These are phyloP conservation scores for Sipha maydis DNA, from an alignment of 2,888 invertebrate species.

Conservation along the genomic window DNA sequence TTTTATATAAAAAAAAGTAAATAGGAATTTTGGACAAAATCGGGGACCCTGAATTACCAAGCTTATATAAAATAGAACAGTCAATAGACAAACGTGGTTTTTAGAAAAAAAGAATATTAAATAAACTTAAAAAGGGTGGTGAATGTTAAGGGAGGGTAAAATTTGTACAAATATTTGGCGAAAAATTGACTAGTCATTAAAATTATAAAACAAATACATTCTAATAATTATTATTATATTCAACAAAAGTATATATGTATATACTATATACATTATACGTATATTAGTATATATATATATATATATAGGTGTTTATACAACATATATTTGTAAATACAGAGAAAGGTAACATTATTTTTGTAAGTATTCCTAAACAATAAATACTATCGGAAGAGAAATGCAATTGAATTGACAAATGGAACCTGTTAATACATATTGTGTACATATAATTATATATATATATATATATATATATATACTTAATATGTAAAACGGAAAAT, in stretches of 20 bases:
- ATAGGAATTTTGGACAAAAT: slow-evolving; percentile 60
- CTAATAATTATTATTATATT: neutral
- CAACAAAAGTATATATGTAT: neutral
- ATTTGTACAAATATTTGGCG: slow-evolving; percentile 60
- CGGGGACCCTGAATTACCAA: slow-evolving; percentile 62
- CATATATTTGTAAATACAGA: slow-evolving; percentile 11
- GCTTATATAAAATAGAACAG: slow-evolving; percentile 61
- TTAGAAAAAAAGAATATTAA: slow-evolving; percentile 39
- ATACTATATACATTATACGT: neutral
- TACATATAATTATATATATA: neutral
- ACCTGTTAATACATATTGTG: neutral
- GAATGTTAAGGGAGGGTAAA: neutral
- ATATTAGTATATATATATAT: neutral
- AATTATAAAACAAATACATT: slow-evolving; percentile 47
- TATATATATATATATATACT: neutral
- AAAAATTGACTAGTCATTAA: slow-evolving; percentile 59
- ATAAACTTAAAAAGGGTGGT: slow-evolving; percentile 7
- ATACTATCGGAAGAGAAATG: slow-evolving; percentile 46
- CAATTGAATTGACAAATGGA: slow-evolving; percentile 54
- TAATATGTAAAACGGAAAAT: neutral
- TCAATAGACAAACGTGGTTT: slow-evolving; percentile 55
- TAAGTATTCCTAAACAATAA: slow-evolving; percentile 40
- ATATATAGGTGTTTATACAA: slow-evolving; percentile 10
- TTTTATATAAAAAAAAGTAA: slow-evolving; percentile 49
- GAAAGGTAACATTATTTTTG: slow-evolving; percentile 45